These are phyloP conservation scores for Echinarachnius parma DNA, from an alignment of 53 echinoderm and acorn worm species.

Conservation along the genomic window DNA sequence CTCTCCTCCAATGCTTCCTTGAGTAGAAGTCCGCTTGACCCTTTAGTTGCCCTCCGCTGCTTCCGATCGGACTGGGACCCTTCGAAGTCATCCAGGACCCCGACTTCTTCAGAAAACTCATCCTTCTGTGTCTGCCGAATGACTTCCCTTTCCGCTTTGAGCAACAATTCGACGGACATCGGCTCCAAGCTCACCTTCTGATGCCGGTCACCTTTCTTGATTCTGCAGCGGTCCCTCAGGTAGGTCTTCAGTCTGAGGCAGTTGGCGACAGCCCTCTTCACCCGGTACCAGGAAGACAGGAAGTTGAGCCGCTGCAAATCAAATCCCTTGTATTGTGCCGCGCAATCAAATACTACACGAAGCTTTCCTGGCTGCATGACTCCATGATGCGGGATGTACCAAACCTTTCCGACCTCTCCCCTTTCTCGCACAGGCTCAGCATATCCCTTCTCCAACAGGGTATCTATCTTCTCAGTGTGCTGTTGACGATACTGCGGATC, in stretches of 20 bases:
- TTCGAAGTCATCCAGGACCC: conserved; percentile 1
- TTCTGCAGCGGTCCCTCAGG: background rate
- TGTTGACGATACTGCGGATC: too few species aligned
- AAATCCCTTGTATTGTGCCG: too few species aligned
- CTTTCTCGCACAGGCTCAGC: too few species aligned
- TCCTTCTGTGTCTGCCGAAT: conserved; percentile 12
- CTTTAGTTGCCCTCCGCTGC: background rate
- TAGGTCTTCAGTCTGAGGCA: background rate
- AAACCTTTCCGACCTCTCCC: too few species aligned
- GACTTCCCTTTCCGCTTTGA: conserved; percentile 33
- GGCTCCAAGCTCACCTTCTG: background rate
- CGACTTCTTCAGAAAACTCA: conserved; percentile 31
- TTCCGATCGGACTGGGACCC: background rate
- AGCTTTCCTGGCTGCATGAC: too few species aligned
- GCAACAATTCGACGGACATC: conserved; percentile 7
- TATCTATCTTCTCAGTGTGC: too few species aligned
- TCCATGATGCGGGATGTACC: too few species aligned
- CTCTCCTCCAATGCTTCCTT: conserved; percentile 52
- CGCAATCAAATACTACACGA: too few species aligned
- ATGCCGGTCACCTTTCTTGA: too few species aligned
- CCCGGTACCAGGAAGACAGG: background rate
- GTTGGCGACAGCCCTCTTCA: conserved; percentile 7
- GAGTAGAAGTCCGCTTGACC: conserved; percentile 45
- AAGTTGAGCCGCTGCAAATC: background rate
- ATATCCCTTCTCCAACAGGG: too few species aligned